Evolutionary conservation across 2,113 vertebrate genomes (phyloP), one percentile per base, ranked within the genome.

Genomic region (Pterocles orientalis): DNA sequence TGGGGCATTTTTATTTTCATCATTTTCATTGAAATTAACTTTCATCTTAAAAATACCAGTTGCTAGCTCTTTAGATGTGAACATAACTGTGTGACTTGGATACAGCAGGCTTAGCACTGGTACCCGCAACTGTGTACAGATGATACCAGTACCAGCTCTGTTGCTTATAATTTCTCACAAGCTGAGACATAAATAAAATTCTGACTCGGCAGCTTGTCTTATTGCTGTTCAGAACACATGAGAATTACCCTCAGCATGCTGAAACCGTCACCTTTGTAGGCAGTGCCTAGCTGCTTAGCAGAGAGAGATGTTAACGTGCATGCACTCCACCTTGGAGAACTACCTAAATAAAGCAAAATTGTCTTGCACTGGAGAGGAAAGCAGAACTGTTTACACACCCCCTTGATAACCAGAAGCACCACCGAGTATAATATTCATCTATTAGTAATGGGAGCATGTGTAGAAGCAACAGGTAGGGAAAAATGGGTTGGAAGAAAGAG

Each of bases 231-330:
- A 58, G 73, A 87, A 28, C 24, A 17, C 66, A 31, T 33, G 61
- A 81, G 50, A 75, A 45, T 34, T 83, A 12, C 39, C 56, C 33
- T 92, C 9, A 2, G 9, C 25, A 10, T 71, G 68, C 72, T 66
- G 41, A 73, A 71, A 16, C 19, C 29, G 36, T 73, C 75, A 41
- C 31, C 51, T 86, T 51, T 71, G 68, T 58, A 28, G 79, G 64
- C 68, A 62, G 36, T 31, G 53, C 53, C 28, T 21, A 16, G 51
- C 39, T 60, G 51, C 34, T 56, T 12, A 25, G 48, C 3, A 33
- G 58, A 68, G 61, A 41, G 25, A 11, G 73, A 18, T 15, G 5
- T 31, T 68, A 0, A 0, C 6, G 2, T 19, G 9, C 5, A 0
- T 12, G 24, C 12, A 5, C 12, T 60, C 9, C 29, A 18, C 50